Base-by-base conservation (phyloP, 2,113 vertebrate genomes). In the Phrynocephalus versicolor region DNA sequence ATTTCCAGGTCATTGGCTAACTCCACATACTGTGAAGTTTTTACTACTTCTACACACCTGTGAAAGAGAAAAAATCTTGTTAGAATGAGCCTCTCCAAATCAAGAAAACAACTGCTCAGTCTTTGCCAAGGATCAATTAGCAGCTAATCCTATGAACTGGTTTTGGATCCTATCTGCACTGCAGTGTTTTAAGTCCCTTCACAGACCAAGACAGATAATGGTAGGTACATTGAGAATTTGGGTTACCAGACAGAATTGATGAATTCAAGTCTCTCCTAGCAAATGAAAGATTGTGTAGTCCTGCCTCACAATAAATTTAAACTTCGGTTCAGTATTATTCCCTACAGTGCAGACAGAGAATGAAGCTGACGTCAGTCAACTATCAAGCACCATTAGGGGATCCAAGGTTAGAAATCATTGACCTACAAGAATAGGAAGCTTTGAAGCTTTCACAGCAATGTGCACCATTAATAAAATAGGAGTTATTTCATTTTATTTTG, bases 21-120 rank as follows among this genome's bases (percentile, higher is more conserved):
- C 87, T 99, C 98, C 3, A 98, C 96, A 45, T 99, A 99, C 60
- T 97, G 98, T 80, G 98, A 99, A 74, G 95, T 95, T 94, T 99
- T 99, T 82, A 99, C 97, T 86, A 94, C 97, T 88, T 99, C 98
- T 86, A 99, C 98, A 95, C 98, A 99, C 98, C 99, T 99, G 74
- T 6, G 95, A 95, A 25, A 23, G 13, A 67, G 14, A 55, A 25
- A 55, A 18, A 41, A 25, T 25, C 51, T 15, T 37, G 23, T 60
- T 72, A 64, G 13, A 60, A 30, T 25, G 21, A 51, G 6, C 15
- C 6, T 80, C 55, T 70, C 16, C 35, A 79, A n/a, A 23, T 80
- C 39, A 80, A 51, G 69, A 64, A 73, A 51, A 4, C 77, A 80
- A 73, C 37, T 30, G 18, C 18, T 71, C 23, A 37, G 33, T 77